Evolutionary conservation across 2,797 vertebrate genomes (phyloP), one percentile per base, ranked within the genome.

Genomic region (Sebastiscus tertius): DNA sequence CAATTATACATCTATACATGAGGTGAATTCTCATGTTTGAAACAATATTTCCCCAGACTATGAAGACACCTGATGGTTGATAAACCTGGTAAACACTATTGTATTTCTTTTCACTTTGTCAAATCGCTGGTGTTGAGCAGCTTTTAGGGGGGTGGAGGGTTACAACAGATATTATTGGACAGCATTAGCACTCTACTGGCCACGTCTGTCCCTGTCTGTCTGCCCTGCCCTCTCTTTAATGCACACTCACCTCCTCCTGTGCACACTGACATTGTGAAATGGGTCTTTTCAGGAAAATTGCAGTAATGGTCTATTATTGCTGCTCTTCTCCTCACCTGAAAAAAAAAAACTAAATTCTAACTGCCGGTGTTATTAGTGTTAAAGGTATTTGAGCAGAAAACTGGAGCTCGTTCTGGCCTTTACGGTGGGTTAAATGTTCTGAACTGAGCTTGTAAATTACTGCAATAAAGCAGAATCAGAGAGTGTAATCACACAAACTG

Each of bases 201-300:
- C 56, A 24, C 42, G 66, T 72, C 59, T 75, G 70, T 77, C 14
- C 46, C 26, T 16, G 49, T 69, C 76, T 81, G 76, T 72, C 76
- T 81, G 76, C 24, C 59, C 79, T 77, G 64, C n/a, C 70, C 70
- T 81, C 76, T 75, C 83, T 82, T 87, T 81, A 86, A 88, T 82
- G 74, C 87, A 84, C 85, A 79, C 82, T 84, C 84, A 72, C 70
- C 78, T 77, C 81, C 78, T 81, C 69, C 74, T 78, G 79, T 66
- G 80, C 88, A 86, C 82, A 66, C 61, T 61, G 71, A 85, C 73
- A 72, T 65, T 80, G 66, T 68, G 59, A 93, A 89, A 92, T 88
- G 62, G 85, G 49, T 80, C 84, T 86, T 85, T 92, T 91, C 77
- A 77, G 68, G 79, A 88, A 88, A 88, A 91, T 93, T 89, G 87